phyloP scores from a whole-genome alignment of 2,113 vertebrate genomes.

The Takifugu flavidus region DNA sequence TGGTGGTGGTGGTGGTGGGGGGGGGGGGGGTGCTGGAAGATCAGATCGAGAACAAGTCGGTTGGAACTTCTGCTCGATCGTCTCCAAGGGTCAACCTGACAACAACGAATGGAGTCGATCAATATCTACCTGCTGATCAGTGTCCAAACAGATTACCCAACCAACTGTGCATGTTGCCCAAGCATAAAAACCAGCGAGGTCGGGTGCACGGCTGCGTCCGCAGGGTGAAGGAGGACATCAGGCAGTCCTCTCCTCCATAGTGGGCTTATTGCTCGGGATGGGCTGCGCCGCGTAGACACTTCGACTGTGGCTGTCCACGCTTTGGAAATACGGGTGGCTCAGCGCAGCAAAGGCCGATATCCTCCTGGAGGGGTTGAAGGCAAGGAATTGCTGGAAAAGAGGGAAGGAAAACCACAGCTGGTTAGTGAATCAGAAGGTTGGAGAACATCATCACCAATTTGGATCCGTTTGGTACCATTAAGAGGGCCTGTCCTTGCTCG shows the following conservation, averaged over 20 bases:
- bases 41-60: too few relatives aligned
- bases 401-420: not conserved
- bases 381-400: constrained; percentile 87
- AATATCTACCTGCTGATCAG: constrained; percentile 11
- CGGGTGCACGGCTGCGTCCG: not conserved
- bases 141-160: constrained; percentile 22
- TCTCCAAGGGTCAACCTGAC: too few relatives aligned
- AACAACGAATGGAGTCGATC: too few relatives aligned
- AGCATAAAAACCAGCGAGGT: not conserved
- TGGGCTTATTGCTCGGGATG: constrained; percentile 84
- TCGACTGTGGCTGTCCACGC: constrained; percentile 87
- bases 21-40: too few relatives aligned
- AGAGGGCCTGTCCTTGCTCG: constrained; percentile 88
- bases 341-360: constrained; percentile 93
- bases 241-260: constrained; percentile 85
- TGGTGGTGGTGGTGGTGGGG: not conserved
- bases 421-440: not conserved
- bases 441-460: not conserved
- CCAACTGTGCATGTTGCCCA: constrained; percentile 4
- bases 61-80: too few relatives aligned
- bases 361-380: constrained; percentile 91
- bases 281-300: constrained; percentile 81
- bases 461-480: constrained; percentile 78
- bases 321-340: constrained; percentile 92
- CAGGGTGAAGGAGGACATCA: constrained; percentile 59